Conservation (phyloP, 2,797 vertebrate species). For the Hippocampus kuda region DNA sequence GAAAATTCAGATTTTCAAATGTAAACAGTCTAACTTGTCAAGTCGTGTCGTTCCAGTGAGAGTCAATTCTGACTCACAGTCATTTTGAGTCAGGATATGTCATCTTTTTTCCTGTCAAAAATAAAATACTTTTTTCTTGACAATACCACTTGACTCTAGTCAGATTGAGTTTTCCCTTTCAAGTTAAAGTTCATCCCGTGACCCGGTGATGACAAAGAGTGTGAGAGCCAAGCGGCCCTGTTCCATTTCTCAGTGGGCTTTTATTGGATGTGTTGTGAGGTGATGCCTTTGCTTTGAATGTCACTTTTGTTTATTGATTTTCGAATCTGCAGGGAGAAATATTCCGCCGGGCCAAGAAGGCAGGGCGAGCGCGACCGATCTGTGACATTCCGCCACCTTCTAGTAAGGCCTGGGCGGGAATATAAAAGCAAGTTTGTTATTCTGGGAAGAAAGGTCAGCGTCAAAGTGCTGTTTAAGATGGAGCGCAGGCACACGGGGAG, state of each 20-base stretch:
- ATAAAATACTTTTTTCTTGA: neutral
- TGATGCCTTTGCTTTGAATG: slow-evolving; percentile 43
- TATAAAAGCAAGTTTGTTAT: slow-evolving; percentile 40
- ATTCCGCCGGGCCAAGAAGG: slow-evolving; percentile 21
- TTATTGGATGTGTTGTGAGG: slow-evolving; percentile 37
- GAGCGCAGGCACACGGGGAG: slow-evolving; percentile 7
- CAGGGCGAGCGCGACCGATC: slow-evolving; percentile 5
- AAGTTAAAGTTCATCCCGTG: slow-evolving; percentile 13
- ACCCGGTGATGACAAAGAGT: slow-evolving; percentile 39
- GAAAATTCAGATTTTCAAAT: too few relatives aligned
- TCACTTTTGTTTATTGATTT: slow-evolving; percentile 62
- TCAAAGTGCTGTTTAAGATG: slow-evolving; percentile 47
- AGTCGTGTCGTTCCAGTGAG: too few relatives aligned
- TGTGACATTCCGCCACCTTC: slow-evolving; percentile 22
- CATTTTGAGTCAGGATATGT: neutral
- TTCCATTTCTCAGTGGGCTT: slow-evolving; percentile 29
- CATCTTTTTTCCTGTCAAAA: neutral
- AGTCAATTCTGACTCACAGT: neutral
- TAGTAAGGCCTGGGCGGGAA: slow-evolving; percentile 41
- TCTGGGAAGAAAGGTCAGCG: slow-evolving; percentile 37
- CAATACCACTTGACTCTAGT: slow-evolving; percentile 19
- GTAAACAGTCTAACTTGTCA: too few relatives aligned
- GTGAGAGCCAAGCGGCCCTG: slow-evolving; percentile 14
- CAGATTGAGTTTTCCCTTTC: slow-evolving; percentile 6
- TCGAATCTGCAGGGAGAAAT: slow-evolving; percentile 44